Evolutionary conservation across 64 coral and sea anemone genomes (phyloP).

Genomic region (Platygyra sinensis): DNA sequence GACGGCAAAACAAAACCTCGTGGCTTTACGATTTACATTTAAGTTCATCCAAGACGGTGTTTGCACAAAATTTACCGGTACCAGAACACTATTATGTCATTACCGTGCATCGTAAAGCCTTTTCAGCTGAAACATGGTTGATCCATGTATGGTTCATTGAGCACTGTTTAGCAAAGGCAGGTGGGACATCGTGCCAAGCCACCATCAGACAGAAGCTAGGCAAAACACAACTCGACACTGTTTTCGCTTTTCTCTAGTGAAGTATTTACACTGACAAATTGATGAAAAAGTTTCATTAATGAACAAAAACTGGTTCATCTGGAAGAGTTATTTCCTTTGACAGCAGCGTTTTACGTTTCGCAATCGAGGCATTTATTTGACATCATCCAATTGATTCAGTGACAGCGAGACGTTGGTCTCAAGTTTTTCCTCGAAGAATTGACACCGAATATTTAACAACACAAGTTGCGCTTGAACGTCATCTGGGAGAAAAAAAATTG

Average conservation of each 20-base stretch:
- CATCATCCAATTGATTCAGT: neutral
- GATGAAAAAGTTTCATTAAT: neutral
- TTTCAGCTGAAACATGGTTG: neutral
- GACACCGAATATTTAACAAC: neutral
- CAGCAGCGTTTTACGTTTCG: neutral
- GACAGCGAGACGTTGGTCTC: neutral
- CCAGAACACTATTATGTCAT: conserved; percentile 15
- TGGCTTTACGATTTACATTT: no score
- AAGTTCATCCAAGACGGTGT: neutral
- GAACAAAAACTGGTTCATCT: no score
- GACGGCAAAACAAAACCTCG: no score
- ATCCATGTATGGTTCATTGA: conserved; percentile 23
- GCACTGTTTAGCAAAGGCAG: conserved; percentile 7
- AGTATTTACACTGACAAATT: neutral
- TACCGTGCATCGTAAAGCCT: neutral
- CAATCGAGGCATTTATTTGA: neutral
- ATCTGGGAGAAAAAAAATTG: neutral
- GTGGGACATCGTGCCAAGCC: neutral
- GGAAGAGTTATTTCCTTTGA: neutral
- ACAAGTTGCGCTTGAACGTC: no score
- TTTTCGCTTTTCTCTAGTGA: neutral
- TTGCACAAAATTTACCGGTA: neutral
- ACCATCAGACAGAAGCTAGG: neutral
- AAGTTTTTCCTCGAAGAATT: neutral
- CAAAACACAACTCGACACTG: neutral